phyloP scores from a whole-genome alignment of 1,140 invertebrate species.

The Lepidurus couesii region DNA sequence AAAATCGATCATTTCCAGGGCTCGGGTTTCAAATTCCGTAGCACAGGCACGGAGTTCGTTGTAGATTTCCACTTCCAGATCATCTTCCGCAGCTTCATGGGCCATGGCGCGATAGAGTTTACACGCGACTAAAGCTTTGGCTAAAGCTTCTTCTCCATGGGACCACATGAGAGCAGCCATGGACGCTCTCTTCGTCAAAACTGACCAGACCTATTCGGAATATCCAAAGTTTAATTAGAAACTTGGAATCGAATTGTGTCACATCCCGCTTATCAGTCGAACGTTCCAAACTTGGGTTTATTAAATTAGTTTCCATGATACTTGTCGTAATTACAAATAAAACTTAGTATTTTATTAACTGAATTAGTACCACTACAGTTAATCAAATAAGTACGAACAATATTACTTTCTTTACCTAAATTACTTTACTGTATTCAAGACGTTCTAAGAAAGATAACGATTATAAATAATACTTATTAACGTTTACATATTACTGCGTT shows the following conservation, averaged over 20 bases:
- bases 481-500: not conserved
- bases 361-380: too few species aligned
- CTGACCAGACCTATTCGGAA: constrained; percentile 76
- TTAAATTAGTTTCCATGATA: too few species aligned
- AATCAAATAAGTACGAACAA: too few species aligned
- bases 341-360: too few species aligned
- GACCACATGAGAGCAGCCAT: constrained; percentile 97
- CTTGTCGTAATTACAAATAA: too few species aligned
- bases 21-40: constrained; percentile 80
- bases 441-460: too few species aligned
- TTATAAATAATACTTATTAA: too few species aligned
- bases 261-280: too few species aligned
- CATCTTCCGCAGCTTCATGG: constrained; percentile 92
- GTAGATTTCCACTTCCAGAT: constrained; percentile 91
- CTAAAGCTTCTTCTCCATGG: constrained; percentile 92
- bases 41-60: constrained; percentile 80
- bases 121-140: constrained; percentile 89
- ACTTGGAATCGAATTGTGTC: too few species aligned
- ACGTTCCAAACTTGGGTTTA: too few species aligned
- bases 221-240: constrained; percentile 35
- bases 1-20: constrained; percentile 84
- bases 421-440: too few species aligned
- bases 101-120: constrained; percentile 96
- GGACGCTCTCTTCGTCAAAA: constrained; percentile 88
- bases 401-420: too few species aligned